Base-by-base conservation (phyloP, 2,113 vertebrate species). In the Chionis minor region DNA sequence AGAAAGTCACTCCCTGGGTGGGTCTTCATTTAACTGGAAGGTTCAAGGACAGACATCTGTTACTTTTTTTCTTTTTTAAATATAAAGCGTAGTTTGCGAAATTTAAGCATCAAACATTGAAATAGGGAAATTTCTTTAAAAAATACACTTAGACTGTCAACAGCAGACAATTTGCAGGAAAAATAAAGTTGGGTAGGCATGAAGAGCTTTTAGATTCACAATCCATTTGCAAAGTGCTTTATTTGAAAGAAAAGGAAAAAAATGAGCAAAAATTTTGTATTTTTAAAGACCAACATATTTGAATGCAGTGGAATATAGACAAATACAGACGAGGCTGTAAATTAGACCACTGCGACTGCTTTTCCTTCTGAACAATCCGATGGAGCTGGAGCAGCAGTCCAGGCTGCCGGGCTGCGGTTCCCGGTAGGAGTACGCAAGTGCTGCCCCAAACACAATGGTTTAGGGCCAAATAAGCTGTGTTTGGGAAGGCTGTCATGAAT, bases 1-100 rank as follows among this genome's bases (percentile, higher is more conserved):
- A 49, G 86, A 90, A 94, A 81, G 69, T 85, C 23, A 73, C 63
- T 88, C 90, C 26, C 81, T 86, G 84, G 49, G 78, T 91, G 91
- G 94, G 85, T 69, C 32, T 38, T 59, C 0, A 77, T 77, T 92
- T 81, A 82, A 79, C 38, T n/a, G 75, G 38, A 56, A 51, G 47
- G 33, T 80, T 92, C 65, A 54, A 85, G 38, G 59, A 77, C 18
- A 74, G 49, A 47, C 33, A 66, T 52, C 51, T 62, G 86, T 42
- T 81, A 7, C 9, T n/a, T 38, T 16, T 4, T 33, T 14, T 14
- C 17, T 44, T 44, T 30, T 61, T 13, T 21, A 47, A 38, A 62
- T 56, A 45, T 54, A 7, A 84, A 85, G 13, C 18, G 3, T 12
- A 51, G 4, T 13, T 3, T 89, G 12, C 73, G 35, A 69, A 81